Conservation (phyloP, 2,797 vertebrate genomes). For the Harpagifer antarcticus region DNA sequence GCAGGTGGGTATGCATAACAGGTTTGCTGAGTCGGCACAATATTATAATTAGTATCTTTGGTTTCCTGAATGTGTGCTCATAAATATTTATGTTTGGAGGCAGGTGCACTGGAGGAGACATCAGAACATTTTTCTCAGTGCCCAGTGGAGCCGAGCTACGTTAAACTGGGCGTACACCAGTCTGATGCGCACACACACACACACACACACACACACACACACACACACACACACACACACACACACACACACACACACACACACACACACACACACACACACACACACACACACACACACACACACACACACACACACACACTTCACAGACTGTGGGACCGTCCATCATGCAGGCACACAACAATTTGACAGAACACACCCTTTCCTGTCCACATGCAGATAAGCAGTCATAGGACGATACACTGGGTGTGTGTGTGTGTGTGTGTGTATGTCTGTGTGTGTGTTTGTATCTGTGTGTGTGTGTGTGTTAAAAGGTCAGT, state of each 20-base stretch:
- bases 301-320: not conserved
- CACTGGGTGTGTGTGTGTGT: not conserved
- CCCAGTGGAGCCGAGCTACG: conserved; percentile 46
- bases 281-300: not conserved
- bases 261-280: not conserved
- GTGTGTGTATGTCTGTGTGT: too few relatives aligned
- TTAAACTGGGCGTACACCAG: conserved; percentile 39
- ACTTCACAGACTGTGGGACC: not conserved
- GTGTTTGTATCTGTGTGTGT: conserved; percentile 8
- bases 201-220: not conserved
- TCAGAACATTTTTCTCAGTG: conserved; percentile 50
- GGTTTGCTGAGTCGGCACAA: conserved; percentile 67
- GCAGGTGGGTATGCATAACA: conserved; percentile 63
- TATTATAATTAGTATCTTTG: conserved; percentile 72
- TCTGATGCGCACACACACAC: conserved; percentile 12
- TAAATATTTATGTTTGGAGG: conserved; percentile 73
- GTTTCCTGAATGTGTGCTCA: conserved; percentile 49
- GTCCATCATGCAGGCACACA: conserved; percentile 1
- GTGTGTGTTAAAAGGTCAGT: conserved; percentile 44
- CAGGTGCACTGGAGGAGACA: conserved; percentile 60
- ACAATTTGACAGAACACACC: conserved; percentile 9
- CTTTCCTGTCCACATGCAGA: not conserved
- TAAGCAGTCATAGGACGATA: conserved; percentile 16
- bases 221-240: too few relatives aligned
- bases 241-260: too few relatives aligned